These are phyloP conservation scores for Rhombomys opimus DNA, from an alignment of 2,113 vertebrate genomes.

Conservation along the genomic window DNA sequence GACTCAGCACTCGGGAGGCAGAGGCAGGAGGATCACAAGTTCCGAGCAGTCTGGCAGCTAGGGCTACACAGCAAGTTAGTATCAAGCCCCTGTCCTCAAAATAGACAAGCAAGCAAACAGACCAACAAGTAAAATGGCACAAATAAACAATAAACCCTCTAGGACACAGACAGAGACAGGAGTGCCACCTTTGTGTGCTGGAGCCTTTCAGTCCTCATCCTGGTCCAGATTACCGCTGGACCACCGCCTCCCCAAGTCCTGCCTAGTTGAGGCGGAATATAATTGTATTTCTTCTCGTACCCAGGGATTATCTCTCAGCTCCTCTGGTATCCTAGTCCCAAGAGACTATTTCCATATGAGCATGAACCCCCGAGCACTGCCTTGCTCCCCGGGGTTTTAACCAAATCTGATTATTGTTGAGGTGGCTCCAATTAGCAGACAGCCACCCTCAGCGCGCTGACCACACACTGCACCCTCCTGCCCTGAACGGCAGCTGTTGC, in stretches of 20 bases:
- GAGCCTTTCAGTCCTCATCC: not conserved
- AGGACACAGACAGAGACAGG: not conserved
- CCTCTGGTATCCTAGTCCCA: not conserved
- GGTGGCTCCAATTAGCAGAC: not conserved
- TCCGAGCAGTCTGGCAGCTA: not conserved
- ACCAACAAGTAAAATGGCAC: not conserved
- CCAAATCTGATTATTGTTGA: conserved; percentile 25
- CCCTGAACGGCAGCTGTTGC: conserved; percentile 57
- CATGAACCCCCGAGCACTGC: not conserved
- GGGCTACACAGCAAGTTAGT: not conserved
- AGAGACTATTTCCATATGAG: not conserved
- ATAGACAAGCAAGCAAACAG: not conserved
- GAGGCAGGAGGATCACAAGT: not conserved
- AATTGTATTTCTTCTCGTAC: not conserved
- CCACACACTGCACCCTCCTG: not conserved
- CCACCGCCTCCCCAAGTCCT: not conserved
- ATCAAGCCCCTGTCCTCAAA: not conserved
- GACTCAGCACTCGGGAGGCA: not conserved
- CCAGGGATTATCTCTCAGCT: not conserved
- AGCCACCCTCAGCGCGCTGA: conserved; percentile 28
- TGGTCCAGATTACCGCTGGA: not conserved
- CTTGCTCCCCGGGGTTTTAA: conserved; percentile 3
- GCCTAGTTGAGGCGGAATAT: not conserved
- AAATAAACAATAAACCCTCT: not conserved
- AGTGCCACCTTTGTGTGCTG: not conserved